phyloP scores from a whole-genome alignment of 2,888 invertebrate species.

The Dryococelus australis region DNA sequence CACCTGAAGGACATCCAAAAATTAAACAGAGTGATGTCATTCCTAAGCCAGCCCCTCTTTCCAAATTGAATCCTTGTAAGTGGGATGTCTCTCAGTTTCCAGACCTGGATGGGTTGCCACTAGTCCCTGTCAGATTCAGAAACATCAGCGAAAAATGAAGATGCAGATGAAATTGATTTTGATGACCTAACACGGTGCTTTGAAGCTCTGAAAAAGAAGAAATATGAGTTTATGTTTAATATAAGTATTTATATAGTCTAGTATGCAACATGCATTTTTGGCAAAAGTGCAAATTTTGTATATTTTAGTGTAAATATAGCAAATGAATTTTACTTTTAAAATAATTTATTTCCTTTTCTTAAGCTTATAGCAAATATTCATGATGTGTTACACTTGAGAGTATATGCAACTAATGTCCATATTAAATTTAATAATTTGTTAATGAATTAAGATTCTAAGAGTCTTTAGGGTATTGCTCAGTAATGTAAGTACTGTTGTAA shows the following conservation, averaged over 20 bases:
- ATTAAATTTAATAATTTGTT: background rate
- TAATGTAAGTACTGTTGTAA: background rate
- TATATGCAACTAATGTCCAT: background rate
- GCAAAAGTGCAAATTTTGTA: background rate
- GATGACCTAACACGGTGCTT: conserved; percentile 93
- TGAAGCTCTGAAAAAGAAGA: conserved; percentile 86
- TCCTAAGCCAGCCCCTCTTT: conserved; percentile 80
- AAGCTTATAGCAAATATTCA: background rate
- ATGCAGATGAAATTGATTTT: conserved; percentile 87
- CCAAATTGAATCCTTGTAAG: conserved; percentile 66
- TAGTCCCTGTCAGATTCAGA: conserved; percentile 70
- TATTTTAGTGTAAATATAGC: background rate
- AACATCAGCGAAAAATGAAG: conserved; percentile 46
- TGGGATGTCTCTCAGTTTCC: conserved; percentile 38
- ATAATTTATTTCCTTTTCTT: background rate
- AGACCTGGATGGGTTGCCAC: conserved; percentile 64
- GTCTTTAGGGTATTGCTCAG: background rate
- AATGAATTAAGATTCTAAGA: background rate
- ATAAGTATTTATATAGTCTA: background rate
- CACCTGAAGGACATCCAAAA: too few relatives aligned
- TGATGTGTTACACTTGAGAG: background rate
- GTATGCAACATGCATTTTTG: background rate
- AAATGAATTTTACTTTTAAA: background rate
- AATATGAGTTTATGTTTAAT: conserved; percentile 60
- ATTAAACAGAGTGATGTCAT: conserved; percentile 64